Base-by-base conservation (phyloP, 2,113 vertebrate genomes). In the Lamprotornis superbus region DNA sequence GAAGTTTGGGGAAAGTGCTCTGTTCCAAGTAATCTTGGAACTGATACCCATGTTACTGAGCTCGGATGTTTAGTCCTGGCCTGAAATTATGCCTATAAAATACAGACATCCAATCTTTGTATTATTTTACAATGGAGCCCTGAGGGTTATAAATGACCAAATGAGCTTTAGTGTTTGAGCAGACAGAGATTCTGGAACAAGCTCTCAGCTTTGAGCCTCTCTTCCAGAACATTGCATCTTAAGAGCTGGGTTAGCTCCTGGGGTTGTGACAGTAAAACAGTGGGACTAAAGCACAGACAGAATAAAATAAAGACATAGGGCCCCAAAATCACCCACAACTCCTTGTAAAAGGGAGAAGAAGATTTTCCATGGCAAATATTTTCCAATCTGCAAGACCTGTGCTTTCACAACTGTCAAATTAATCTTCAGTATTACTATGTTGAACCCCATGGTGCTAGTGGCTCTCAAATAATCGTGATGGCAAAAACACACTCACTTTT, bases 21-120 rank as follows among this genome's bases (percentile, higher is more conserved):
- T 42, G 39, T 90, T 95, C 96, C 95, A 96, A 93, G 77, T 71
- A 42, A 87, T 90, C 69, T 94, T 97, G 94, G 97, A 96, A 82
- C 73, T 56, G 76, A 92, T 85, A 74, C 33, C n/a, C 28, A 46
- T 81, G 94, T 97, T 96, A 65, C 95, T 94, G 85, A 92, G 91
- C 44, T 94, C 11, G 81, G 90, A 95, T 96, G 93, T 95, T 94
- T 93, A 83, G 90, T 87, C 77, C 93, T 94, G 97, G 87, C 86
- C n/a, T 82, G 76, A 77, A 93, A 91, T 76, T 56, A 67, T 61
- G 90, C 84, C 92, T 85, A 73, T 90, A 83, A 87, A 90, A 93
- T 88, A 56, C 67, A 96, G 95, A 89, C 40, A 47, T 82, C 60
- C 50, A 63, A 68, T 77, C 5, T 92, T 86, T 64, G 47, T 92